Conservation (phyloP, 2,888 invertebrate genomes). For the Eilema depressum region DNA sequence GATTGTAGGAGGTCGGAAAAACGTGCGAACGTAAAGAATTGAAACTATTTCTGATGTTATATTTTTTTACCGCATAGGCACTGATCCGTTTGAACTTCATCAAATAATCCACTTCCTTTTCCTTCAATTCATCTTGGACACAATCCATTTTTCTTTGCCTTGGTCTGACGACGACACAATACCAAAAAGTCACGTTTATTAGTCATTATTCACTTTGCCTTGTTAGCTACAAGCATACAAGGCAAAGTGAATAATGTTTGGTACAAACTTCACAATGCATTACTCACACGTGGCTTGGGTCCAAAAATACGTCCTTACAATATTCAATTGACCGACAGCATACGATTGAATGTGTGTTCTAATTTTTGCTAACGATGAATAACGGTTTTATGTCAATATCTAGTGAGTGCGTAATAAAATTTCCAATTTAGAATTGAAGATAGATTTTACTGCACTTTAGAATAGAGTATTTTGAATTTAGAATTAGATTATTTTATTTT, state of each 20-base stretch:
- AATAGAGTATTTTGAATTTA: not conserved
- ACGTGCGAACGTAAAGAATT: too few relatives aligned
- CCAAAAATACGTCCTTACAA: constrained; percentile 37
- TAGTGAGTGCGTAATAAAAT: not conserved
- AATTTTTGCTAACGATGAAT: constrained; percentile 39
- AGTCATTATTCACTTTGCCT: not conserved
- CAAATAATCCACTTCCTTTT: not conserved
- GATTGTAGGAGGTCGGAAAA: too few relatives aligned
- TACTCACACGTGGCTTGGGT: constrained; percentile 31
- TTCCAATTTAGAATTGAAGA: not conserved
- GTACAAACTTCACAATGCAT: constrained; percentile 15
- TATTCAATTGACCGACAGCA: constrained; percentile 36
- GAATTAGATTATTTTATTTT: not conserved
- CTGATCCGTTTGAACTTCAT: not conserved
- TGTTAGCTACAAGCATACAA: not conserved
- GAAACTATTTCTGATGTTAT: too few relatives aligned
- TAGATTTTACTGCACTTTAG: not conserved
- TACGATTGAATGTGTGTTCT: constrained; percentile 36
- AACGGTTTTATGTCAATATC: not conserved
- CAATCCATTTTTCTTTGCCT: not conserved
- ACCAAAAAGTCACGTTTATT: not conserved
- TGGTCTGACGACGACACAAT: not conserved
- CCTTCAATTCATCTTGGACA: not conserved
- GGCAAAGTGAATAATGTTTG: not conserved
- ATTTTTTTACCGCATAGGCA: not conserved